Evolutionary conservation across 1,140 invertebrate genomes (phyloP), one percentile per base, ranked within the genome.

Genomic region (Formica exsecta): DNA sequence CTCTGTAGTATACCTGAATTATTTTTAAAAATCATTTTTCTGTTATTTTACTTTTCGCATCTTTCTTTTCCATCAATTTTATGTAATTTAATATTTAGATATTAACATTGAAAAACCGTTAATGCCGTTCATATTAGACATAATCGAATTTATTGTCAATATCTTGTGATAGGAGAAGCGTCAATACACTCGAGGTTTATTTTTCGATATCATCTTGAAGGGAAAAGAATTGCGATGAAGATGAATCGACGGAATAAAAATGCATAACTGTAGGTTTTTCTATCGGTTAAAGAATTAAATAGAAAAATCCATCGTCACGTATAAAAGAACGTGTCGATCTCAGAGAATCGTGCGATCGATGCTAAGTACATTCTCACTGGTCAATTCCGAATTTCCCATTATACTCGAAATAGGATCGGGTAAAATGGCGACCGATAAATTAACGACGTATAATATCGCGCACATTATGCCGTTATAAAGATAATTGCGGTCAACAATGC

Each of bases 401-500:
- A 70, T 66, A 54, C 3, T 0, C 32, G 8, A 68, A 25, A 80
- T 22, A 80, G 62, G 13, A 48, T 80, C 48, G 13, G 3, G 13
- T 44, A 57, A 57, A 80, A 32, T 29, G 76, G 48, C 19, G 54
- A 44, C 32, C 64, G 32, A 57, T 80, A 80, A 80, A 80, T 80
- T 80, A 80, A 70, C 76, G 64, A 57, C 22, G n/a, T 68, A 54
- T 54, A 68, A 80, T 80, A 79, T 79, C 44, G 32, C 41, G 13
- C 32, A 22, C 32, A 80, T 68, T 80, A 80, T 79, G 44, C 57
- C 76, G 32, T 44, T 80, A 57, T 80, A 80, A 80, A 80, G 76
- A 80, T 80, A 80, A 80, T 73, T 81, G 68, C 36, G 66, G 54
- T 73, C 54, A 70, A 73, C 79, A 81, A 73, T 73, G 79, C 54